Conservation (phyloP, 1,140 invertebrate genomes). For the Trigoniulus corallinus region DNA sequence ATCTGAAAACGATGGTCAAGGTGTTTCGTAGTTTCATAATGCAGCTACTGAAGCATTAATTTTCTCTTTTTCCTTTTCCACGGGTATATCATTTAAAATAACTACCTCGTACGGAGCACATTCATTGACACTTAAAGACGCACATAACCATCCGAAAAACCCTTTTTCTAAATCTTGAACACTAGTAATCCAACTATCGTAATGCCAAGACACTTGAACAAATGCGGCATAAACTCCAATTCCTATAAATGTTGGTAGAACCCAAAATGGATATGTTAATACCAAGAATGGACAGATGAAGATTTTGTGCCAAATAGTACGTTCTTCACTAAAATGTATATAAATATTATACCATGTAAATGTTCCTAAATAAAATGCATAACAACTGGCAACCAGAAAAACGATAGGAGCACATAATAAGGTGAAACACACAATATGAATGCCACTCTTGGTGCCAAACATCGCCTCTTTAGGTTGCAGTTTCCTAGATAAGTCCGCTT, state of each 20-base stretch:
- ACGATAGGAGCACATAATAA: slow-evolving; percentile 46
- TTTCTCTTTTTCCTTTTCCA: neutral
- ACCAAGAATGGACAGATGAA: slow-evolving; percentile 46
- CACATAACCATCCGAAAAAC: slow-evolving; percentile 59
- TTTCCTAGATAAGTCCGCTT: slow-evolving; percentile 43
- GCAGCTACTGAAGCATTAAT: too few relatives aligned
- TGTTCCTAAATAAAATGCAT: slow-evolving; percentile 56
- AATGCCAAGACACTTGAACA: slow-evolving; percentile 47
- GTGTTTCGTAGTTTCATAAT: too few relatives aligned
- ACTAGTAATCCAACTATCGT: slow-evolving; percentile 46
- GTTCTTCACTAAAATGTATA: slow-evolving; percentile 48
- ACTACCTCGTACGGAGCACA: slow-evolving; percentile 45
- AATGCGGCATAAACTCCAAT: slow-evolving; percentile 47
- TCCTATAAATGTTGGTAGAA: slow-evolving; percentile 42
- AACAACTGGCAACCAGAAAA: slow-evolving; percentile 38
- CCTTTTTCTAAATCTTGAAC: slow-evolving; percentile 58
- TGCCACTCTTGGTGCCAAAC: slow-evolving; percentile 40
- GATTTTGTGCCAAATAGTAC: slow-evolving; percentile 29
- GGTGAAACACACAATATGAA: slow-evolving; percentile 46
- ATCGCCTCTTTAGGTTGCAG: slow-evolving; percentile 34
- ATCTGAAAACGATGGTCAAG: too few relatives aligned
- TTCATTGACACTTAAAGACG: slow-evolving; percentile 43
- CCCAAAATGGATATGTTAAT: slow-evolving; percentile 49
- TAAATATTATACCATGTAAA: slow-evolving; percentile 61
- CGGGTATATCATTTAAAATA: slow-evolving; percentile 21